Evolutionary conservation across 2,797 vertebrate genomes (phyloP).

Genomic region (Phrynocephalus forsythii): DNA sequence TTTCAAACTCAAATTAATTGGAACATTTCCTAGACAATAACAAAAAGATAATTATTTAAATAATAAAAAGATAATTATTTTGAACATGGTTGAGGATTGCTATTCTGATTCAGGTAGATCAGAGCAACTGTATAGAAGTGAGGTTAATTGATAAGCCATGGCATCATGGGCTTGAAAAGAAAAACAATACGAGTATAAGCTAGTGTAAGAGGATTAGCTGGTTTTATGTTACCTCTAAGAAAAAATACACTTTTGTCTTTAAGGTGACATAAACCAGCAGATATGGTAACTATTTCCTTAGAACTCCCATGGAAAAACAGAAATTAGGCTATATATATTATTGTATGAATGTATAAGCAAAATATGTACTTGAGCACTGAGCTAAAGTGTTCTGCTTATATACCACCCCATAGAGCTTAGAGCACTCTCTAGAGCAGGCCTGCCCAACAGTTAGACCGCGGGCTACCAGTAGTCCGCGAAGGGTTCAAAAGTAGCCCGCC

Average conservation of each 20-base stretch:
- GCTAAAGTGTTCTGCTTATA: no score
- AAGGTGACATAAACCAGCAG: neutral
- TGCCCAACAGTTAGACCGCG: no score
- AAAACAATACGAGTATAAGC: neutral
- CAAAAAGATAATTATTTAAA: neutral
- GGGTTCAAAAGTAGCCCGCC: no score
- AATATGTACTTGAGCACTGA: neutral
- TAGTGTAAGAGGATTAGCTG: neutral
- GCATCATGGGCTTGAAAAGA: neutral
- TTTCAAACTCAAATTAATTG: conserved; percentile 32
- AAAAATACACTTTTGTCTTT: neutral
- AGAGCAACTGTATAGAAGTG: neutral
- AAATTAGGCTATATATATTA: neutral
- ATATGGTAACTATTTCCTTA: neutral
- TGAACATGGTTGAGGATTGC: neutral
- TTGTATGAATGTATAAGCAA: neutral
- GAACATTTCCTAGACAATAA: conserved; percentile 18
- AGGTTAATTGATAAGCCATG: neutral
- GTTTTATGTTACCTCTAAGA: neutral
- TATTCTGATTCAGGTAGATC: neutral
- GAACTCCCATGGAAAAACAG: neutral
- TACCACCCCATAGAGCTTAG: no score
- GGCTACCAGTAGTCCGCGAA: no score
- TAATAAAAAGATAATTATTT: neutral
- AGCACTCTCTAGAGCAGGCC: no score